A percentile compares a stretch with the other conserved stretches of the same genome.
phyloP scores from a whole-genome alignment of 2,888 invertebrate genomes.

The Campoletis raptor region DNA sequence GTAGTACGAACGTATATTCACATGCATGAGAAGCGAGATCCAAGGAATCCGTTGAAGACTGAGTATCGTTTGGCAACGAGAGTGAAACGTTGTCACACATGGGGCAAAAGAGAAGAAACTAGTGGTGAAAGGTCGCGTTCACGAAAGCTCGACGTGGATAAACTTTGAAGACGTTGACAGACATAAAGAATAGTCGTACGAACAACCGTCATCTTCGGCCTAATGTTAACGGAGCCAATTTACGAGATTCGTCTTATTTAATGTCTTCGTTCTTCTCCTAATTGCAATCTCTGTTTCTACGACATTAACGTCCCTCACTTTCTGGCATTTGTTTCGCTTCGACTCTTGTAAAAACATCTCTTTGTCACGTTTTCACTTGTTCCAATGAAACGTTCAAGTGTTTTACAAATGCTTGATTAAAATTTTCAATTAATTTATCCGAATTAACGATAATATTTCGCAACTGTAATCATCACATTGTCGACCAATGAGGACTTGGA shows the following conservation, averaged over 20 bases:
- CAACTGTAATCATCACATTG: background rate
- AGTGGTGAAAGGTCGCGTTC: conserved; percentile 63
- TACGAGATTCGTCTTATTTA: conserved; percentile 28
- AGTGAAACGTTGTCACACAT: conserved; percentile 53
- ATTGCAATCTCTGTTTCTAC: conserved; percentile 15
- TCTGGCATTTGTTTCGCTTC: conserved; percentile 17
- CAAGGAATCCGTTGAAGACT: conserved; percentile 19
- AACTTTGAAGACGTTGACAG: conserved; percentile 59
- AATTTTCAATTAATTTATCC: background rate
- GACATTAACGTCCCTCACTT: conserved; percentile 12
- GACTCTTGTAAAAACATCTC: background rate
- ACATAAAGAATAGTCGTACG: conserved; percentile 42
- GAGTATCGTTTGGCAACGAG: conserved; percentile 56
- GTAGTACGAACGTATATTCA: background rate
- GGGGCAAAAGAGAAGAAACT: conserved; percentile 23
- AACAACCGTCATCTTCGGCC: conserved; percentile 16
- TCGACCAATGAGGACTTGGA: too few relatives aligned
- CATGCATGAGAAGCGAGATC: background rate
- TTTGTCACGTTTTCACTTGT: conserved; percentile 6
- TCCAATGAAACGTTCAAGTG: background rate
- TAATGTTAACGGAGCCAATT: conserved; percentile 36
- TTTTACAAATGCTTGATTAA: background rate
- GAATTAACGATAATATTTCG: background rate
- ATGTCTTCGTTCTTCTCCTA: conserved; percentile 1
- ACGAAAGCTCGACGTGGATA: conserved; percentile 33